Evolutionary conservation across 2,888 invertebrate genomes (phyloP), one percentile per base, ranked within the genome.

Genomic region (Nymphalis c-album): DNA sequence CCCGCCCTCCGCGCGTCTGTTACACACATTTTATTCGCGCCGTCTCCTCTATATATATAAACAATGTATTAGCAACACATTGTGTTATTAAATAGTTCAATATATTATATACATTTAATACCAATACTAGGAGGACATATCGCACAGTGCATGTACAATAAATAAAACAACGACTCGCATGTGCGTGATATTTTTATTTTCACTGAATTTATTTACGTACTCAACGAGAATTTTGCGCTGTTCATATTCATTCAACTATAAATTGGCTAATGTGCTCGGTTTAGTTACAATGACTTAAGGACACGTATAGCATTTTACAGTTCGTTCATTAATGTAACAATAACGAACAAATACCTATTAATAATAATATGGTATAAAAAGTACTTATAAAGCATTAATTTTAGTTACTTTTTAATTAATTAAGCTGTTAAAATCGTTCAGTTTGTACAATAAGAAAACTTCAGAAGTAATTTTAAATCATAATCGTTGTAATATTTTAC

Each of bases 111-210:
- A n/a, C n/a, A n/a, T n/a, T 6, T 5, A 31, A 31, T 31, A 31
- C 26, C 26, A 31, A 31, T 31, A 6, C 6, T 6, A 6, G 26
- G 26, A 6, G 26, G 26, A 31, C 6, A 31, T 53, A 7, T 7
- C 13, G n/a, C n/a, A 22, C 48, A 48, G 10, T 58, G 3, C 10
- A 3, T 13, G 40, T 13, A 40, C 13, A 18, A 13, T 20, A 75
- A 90, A 87, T 86, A 76, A 88, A 90, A 89, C 85, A 81, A 82
- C 75, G 70, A 65, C 68, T 89, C 89, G 90, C 91, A 90, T 91
- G 91, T 91, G 91, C 91, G 90, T 90, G 87, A 90, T 88, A 89
- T 85, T 90, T 74, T 90, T 90, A 91, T 82, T 88, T 88, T 81
- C 86, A 87, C 82, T 86, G 87, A 89, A 90, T 86, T 86, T 86